These are phyloP conservation scores for Psittacus erithacus DNA, from an alignment of 2,113 vertebrate species.

Conservation along the genomic window DNA sequence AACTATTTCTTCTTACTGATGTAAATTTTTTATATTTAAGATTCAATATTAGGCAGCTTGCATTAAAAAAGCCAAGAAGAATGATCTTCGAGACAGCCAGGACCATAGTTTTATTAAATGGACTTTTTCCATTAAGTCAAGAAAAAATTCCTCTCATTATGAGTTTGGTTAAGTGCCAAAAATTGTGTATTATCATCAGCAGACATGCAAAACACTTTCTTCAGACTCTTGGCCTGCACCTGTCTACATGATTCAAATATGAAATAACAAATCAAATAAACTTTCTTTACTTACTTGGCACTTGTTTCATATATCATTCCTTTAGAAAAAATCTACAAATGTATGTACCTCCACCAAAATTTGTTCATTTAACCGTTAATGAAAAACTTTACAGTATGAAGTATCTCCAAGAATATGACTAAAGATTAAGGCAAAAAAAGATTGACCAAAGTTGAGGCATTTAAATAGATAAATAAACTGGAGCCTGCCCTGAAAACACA, in stretches of 20 bases:
- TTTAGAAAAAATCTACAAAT: neutral
- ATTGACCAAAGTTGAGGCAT: neutral
- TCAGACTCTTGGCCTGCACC: neutral
- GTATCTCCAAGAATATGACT: neutral
- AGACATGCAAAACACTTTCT: neutral
- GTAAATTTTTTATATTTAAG: neutral
- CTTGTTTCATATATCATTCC: neutral
- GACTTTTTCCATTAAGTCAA: neutral
- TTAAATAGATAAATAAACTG: neutral
- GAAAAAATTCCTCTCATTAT: neutral
- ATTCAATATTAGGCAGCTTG: neutral
- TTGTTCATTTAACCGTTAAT: neutral
- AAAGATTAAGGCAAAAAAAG: neutral
- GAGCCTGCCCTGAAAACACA: neutral
- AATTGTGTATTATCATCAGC: neutral
- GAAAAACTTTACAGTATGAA: neutral
- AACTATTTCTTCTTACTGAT: neutral
- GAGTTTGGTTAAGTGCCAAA: neutral
- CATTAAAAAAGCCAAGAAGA: neutral
- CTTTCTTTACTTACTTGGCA: neutral
- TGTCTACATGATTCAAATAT: neutral
- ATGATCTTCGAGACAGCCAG: neutral
- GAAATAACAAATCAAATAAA: neutral
- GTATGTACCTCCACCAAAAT: neutral
- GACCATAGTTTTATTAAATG: neutral